phyloP scores from a whole-genome alignment of 2,888 invertebrate genomes.

The Sesia bembeciformis region DNA sequence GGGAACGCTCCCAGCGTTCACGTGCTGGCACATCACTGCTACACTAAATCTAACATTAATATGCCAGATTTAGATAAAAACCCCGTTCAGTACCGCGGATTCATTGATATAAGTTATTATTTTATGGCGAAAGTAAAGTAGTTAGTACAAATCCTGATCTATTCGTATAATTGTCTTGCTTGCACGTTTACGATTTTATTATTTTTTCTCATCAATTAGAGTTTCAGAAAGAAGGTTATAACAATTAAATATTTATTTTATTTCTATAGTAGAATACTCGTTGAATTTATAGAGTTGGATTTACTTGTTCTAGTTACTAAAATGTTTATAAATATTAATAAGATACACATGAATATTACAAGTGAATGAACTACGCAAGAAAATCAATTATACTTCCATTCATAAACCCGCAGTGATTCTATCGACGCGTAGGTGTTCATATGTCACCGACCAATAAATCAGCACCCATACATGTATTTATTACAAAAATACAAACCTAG shows the following conservation, averaged over 20 bases:
- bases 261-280: no score
- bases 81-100: conserved; percentile 19
- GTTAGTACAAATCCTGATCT: conserved; percentile 10
- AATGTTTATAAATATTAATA: conserved; percentile 24
- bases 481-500: no score
- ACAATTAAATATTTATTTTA: neutral
- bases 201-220: conserved; percentile 10
- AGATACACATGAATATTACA: neutral
- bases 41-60: conserved; percentile 65
- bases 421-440: conserved; percentile 45
- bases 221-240: neutral
- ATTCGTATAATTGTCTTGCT: conserved; percentile 11
- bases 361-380: conserved; percentile 44
- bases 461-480: no score
- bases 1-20: conserved; percentile 73
- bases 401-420: conserved; percentile 43
- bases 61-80: conserved; percentile 61
- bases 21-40: conserved; percentile 57
- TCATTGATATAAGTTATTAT: conserved; percentile 35
- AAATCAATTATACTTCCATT: conserved; percentile 53
- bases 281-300: no score
- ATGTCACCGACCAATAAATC: conserved; percentile 23
- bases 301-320: no score
- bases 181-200: conserved; percentile 7
- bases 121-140: conserved; percentile 20